Evolutionary conservation across 1,140 invertebrate species (phyloP), one percentile per base, ranked within the genome.

Genomic region (Rhyacophila brunnea): DNA sequence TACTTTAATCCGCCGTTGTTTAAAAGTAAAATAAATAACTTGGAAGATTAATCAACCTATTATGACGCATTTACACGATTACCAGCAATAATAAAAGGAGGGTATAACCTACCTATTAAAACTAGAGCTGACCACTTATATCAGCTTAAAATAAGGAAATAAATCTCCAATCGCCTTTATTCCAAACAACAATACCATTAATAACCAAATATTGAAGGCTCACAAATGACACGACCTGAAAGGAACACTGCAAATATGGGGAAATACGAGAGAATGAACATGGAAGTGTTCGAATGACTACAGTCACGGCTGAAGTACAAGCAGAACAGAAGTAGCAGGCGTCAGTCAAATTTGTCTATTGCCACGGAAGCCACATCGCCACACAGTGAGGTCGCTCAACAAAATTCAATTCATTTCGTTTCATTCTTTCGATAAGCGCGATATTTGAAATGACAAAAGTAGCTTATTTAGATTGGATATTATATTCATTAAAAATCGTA

Each of bases 101-200:
- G 55, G 55, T 58, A 50, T 58, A 58, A 58, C 55, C 55, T 58
- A 58, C 55, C 55, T 58, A 50, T 58, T 50, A 43, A 58, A 50
- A 50, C 19, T 58, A 38, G 44, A 51, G 55, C 55, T 51, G 55
- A 58, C 36, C 40, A 38, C 55, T 32, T 58, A 46, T 58, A 43
- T 58, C 48, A 58, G 55, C 47, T 58, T 45, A 13, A 36, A 45
- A 45, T 58, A 40, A 20, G 46, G 47, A 35, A 40, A 44, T 50
- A 51, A 34, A 34, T 44, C 28, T 58, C 47, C 55, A 45, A 45
- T 49, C 47, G 19, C 44, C 40, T 50, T 35, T 32, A 50, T 58
- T 51, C 44, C 55, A 32, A 47, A 18, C 55, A 28, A 50, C 38
- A 58, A 50, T 58, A 58, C 40, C 55, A 50, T 58, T 18, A 58